These are phyloP conservation scores for Tetragonula carbonaria DNA, from an alignment of 2,888 invertebrate genomes.

Conservation along the genomic window DNA sequence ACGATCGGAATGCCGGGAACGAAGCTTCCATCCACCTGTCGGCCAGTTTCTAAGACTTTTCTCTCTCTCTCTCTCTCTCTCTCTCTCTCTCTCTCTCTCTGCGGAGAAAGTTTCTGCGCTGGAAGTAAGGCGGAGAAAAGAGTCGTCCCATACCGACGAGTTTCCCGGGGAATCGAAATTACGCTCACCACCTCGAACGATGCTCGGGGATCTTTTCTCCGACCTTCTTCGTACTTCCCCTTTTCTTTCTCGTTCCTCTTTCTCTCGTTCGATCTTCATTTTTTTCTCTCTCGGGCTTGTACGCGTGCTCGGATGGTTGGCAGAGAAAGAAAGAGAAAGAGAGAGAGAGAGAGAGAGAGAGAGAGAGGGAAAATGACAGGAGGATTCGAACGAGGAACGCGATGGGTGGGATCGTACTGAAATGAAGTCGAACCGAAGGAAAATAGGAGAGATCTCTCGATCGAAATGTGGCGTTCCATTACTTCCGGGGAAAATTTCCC, in stretches of 20 bases:
- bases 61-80: too few species aligned
- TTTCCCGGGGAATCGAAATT: slow-evolving; percentile 65
- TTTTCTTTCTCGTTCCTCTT: too few species aligned
- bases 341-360: too few species aligned
- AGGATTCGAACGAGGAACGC: not conserved
- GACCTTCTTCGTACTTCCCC: not conserved
- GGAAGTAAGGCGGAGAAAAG: slow-evolving; percentile 5
- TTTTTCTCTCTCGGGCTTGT: slow-evolving; percentile 3
- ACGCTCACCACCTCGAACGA: slow-evolving; percentile 51
- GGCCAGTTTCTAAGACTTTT: slow-evolving; percentile 63
- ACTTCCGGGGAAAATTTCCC: slow-evolving; percentile 22
- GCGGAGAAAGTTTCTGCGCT: slow-evolving; percentile 62
- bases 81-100: not conserved
- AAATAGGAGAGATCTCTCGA: slow-evolving; percentile 48
- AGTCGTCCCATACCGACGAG: slow-evolving; percentile 34
- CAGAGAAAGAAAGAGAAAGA: too few species aligned
- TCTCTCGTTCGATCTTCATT: not conserved
- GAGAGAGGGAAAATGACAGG: not conserved
- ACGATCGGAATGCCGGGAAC: slow-evolving; percentile 77
- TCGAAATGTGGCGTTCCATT: slow-evolving; percentile 33
- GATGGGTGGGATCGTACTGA: not conserved
- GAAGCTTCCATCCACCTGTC: slow-evolving; percentile 75
- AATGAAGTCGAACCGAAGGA: slow-evolving; percentile 35
- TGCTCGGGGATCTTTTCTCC: slow-evolving; percentile 19
- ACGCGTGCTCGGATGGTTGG: not conserved